A percentile compares a stretch with the other conserved stretches of the same genome.
These are phyloP conservation scores for Coptodon rendalli DNA, from an alignment of 2,113 vertebrate species.

Conservation along the genomic window DNA sequence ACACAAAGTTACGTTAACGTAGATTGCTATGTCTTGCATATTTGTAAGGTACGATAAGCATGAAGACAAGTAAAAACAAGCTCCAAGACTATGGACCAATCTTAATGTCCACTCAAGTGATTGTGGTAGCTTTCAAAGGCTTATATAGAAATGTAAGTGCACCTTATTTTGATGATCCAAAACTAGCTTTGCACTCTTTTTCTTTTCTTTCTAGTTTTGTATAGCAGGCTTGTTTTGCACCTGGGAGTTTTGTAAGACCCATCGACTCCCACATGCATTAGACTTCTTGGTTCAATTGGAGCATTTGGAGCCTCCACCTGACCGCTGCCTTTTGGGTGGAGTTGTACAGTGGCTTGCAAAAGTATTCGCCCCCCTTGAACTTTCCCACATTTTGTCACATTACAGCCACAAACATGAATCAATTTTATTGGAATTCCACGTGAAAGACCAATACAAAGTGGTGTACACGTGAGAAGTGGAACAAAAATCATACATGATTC, in stretches of 20 bases:
- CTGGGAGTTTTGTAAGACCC: neutral
- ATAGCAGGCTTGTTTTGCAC: neutral
- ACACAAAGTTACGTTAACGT: neutral
- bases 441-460: neutral
- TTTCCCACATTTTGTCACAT: too few species aligned
- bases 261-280: neutral
- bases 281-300: neutral
- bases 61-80: neutral
- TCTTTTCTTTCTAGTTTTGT: neutral
- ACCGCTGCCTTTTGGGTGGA: neutral
- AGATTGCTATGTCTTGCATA: neutral
- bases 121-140: fast-evolving
- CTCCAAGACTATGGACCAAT: neutral
- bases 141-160: neutral
- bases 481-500: too few species aligned
- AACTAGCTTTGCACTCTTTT: neutral
- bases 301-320: neutral
- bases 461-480: too few species aligned
- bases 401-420: too few species aligned
- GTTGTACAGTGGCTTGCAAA: neutral
- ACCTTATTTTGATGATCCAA: neutral
- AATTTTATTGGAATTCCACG: too few species aligned
- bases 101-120: neutral
- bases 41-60: neutral
- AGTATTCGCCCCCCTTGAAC: too few species aligned